Percentiles rank a stretch among this genome's conserved stretches.
Conservation (phyloP, 1,140 invertebrate species). For the Polypedilum vanderplanki region DNA sequence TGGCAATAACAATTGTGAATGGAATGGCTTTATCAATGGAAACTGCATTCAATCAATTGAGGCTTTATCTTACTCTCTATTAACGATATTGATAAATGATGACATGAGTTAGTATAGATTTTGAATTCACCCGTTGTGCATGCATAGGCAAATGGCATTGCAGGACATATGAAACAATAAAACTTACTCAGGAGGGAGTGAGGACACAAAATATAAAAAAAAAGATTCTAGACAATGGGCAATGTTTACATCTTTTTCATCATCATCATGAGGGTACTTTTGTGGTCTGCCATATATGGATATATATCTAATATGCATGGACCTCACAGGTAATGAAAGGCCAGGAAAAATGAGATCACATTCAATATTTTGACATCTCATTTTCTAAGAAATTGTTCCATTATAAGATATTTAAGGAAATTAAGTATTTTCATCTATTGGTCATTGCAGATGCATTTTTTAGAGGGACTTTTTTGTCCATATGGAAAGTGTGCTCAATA, state of each 20-base stretch:
- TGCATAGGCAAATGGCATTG: background rate
- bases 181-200: background rate
- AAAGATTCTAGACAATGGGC: background rate
- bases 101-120: slow-evolving; percentile 25
- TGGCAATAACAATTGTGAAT: slow-evolving; percentile 9
- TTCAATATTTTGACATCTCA: slow-evolving; percentile 28
- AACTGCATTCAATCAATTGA: background rate
- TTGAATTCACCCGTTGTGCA: background rate
- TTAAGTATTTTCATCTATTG: too few relatives aligned
- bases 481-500: too few relatives aligned
- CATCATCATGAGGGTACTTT: slow-evolving; percentile 11
- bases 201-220: slow-evolving; percentile 1
- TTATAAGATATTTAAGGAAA: background rate
- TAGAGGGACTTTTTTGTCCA: too few relatives aligned
- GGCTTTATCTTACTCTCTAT: background rate
- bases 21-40: slow-evolving; percentile 21
- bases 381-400: slow-evolving; percentile 15
- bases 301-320: too few relatives aligned
- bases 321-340: slow-evolving; percentile 24
- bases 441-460: too few relatives aligned
- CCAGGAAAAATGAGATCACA: background rate
- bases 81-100: background rate
- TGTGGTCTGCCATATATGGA: background rate
- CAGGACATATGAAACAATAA: background rate
- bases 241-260: slow-evolving; percentile 11